Base-by-base conservation (phyloP, 2,113 vertebrate species). In the Forbesichthys papilliferus region DNA sequence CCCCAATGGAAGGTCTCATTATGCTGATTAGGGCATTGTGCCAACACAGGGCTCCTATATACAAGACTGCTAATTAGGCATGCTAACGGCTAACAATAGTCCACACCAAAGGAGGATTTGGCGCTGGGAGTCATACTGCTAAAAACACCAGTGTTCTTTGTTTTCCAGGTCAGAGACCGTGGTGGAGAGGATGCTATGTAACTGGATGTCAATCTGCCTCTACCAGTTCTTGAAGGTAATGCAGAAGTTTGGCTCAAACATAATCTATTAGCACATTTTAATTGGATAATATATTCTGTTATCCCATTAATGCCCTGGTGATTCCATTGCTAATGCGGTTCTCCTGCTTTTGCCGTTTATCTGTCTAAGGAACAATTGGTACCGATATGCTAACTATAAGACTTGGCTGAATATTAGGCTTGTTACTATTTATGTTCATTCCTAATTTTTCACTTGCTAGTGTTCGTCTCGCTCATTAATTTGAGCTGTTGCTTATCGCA, bases 151-250 rank as follows among this genome's bases (percentile, higher is more conserved):
- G 18, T 48, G 56, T 34, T 60, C 11, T 64, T 75, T 89, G 65
- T 66, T 68, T 70, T 83, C 49, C 81, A 99, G 98, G 85, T 98
- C 96, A 13, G 96, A 99, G 92, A 99, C 97, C 0, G 98, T 99
- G 70, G 98, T 99, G 77, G 98, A 99, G 77, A 94, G 97, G 76
- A 99, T 99, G 98, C 94, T 99, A 80, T 98, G 96, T 75, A 99
- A 99, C 71, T 99, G 98, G 98, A 99, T 99, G 96, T 98, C 98
- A 9, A 98, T 99, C 90, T 99, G 98, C 81, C 93, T 99, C 11
- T 99, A 99, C 88, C 96, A 98, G 90, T 96, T 97, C 77, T 91
- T 99, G 67, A 98, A 96, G 95, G 98, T 99, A 94, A 81, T 34
- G 13, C 11, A 63, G 9, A 7, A 9, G 9, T 48, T 48, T 48